A percentile compares a stretch with the other conserved stretches of the same genome.
phyloP scores from a whole-genome alignment of 2,888 invertebrate species.

The Dromius quadrimaculatus region DNA sequence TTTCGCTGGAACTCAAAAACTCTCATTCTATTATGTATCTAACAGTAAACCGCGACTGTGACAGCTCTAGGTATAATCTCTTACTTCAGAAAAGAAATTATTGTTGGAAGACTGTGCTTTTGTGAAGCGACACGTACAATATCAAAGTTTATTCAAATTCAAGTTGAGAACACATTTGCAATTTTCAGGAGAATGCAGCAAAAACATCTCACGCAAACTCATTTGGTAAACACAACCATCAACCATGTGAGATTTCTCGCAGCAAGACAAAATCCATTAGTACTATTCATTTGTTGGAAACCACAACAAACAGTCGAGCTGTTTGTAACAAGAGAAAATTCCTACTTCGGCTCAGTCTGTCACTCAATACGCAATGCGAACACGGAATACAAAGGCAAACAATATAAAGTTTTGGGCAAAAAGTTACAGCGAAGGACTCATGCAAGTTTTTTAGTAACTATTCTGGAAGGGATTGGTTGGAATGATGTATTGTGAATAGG shows the following conservation, averaged over 20 bases:
- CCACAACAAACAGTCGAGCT: neutral
- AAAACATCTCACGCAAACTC: neutral
- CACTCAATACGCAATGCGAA: neutral
- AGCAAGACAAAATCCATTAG: neutral
- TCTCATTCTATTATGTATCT: too few relatives aligned
- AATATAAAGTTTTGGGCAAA: neutral
- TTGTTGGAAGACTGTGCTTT: too few relatives aligned
- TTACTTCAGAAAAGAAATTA: too few relatives aligned
- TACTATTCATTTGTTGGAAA: neutral
- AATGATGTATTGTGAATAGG: too few relatives aligned
- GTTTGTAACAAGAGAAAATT: neutral
- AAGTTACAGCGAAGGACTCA: too few relatives aligned
- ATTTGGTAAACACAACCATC: neutral
- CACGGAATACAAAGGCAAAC: neutral
- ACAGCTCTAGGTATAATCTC: too few relatives aligned
- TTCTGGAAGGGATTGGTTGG: too few relatives aligned
- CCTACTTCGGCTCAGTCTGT: neutral
- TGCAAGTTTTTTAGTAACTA: too few relatives aligned
- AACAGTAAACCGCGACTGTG: too few relatives aligned
- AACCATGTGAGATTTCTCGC: neutral
- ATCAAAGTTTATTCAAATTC: too few relatives aligned
- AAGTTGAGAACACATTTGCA: neutral
- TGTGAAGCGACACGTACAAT: too few relatives aligned
- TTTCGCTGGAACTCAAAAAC: too few relatives aligned
- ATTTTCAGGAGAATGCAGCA: neutral